Evolutionary conservation across 2,113 vertebrate genomes (phyloP), one percentile per base, ranked within the genome.

Genomic region (Loxodonta africana): DNA sequence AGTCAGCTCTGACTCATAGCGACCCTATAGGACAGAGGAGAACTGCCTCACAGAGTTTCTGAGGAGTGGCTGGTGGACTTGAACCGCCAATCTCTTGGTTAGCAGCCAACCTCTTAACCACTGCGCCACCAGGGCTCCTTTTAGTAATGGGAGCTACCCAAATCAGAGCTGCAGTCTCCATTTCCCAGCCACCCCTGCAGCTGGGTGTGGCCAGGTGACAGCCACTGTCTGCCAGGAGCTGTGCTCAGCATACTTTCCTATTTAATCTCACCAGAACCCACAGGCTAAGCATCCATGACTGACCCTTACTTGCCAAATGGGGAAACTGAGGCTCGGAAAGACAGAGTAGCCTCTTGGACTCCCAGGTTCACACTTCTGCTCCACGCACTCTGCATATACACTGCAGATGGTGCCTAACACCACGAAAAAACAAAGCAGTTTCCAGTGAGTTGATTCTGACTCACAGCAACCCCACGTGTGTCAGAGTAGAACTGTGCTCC

Each of bases 321-420:
- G 53, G 53, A 57, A 57, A 57, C 53, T 57, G 53, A 57, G 53
- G 53, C 15, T 57, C 12, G 3, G 15, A 17, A 57, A 57, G 73
- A 9, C 15, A 3, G 6, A 46, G 30, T 0, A 18, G 37, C 62
- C 60, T 33, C 44, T 85, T 8, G 21, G 8, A 26, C 33, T 65
- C 33, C 86, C 23, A 20, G 73, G 73, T n/a, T 21, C n/a, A 26
- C 33, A 48, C 17, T 77, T 21, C 25, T 18, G 23, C 28, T 67
- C 14, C 9, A 71, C 0, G 2, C 37, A 73, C 78, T 17, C 3
- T 4, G n/a, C 10, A 41, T 57, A n/a, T 65, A 21, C 0, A 0
- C 8, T 5, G 0, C 15, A 15, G 23, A 33, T 21, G 28, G 11
- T 30, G 11, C 51, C 30, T 33, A 15, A 33, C 12, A 33, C 28